phyloP scores from a whole-genome alignment of 2,888 invertebrate species.

The Cryptops parisi region DNA sequence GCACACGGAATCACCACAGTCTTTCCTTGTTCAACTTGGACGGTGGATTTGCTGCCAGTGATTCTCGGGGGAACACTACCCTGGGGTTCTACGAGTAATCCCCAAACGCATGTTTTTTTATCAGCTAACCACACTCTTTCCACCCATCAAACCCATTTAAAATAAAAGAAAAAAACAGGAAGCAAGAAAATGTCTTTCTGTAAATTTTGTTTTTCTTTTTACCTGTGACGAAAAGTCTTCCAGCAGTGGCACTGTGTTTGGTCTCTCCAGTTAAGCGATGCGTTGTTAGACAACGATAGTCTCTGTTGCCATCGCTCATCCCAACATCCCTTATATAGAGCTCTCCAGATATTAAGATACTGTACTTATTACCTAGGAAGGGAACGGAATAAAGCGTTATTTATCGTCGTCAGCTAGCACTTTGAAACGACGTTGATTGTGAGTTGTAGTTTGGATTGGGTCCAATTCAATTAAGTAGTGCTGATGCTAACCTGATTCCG shows the following conservation, averaged over 20 bases:
- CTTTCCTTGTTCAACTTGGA: conserved; percentile 26
- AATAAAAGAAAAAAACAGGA: background rate
- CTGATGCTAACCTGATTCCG: conserved; percentile 15
- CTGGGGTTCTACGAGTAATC: conserved; percentile 14
- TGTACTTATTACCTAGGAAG: conserved; percentile 15
- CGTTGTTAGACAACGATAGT: conserved; percentile 16
- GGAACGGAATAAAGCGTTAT: background rate
- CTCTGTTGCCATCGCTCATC: conserved; percentile 13
- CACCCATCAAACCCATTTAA: too few relatives aligned
- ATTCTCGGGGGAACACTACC: conserved; percentile 18
- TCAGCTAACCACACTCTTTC: too few relatives aligned
- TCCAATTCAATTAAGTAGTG: too few relatives aligned
- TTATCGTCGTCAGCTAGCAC: too few relatives aligned
- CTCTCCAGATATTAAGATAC: conserved; percentile 16
- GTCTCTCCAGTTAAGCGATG: conserved; percentile 17
- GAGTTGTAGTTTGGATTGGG: too few relatives aligned
- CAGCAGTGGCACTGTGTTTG: conserved; percentile 17
- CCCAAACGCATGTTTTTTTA: too few relatives aligned
- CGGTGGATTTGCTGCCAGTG: conserved; percentile 13
- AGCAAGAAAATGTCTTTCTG: background rate
- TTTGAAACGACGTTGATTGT: too few relatives aligned
- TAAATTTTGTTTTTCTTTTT: too few relatives aligned
- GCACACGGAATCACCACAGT: conserved; percentile 22
- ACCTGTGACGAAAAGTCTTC: conserved; percentile 18
- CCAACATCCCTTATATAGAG: conserved; percentile 17